Percentiles rank a stretch among this genome's conserved stretches.
phyloP scores from a whole-genome alignment of 2,113 vertebrate genomes.

The Notarius lentiginosus region DNA sequence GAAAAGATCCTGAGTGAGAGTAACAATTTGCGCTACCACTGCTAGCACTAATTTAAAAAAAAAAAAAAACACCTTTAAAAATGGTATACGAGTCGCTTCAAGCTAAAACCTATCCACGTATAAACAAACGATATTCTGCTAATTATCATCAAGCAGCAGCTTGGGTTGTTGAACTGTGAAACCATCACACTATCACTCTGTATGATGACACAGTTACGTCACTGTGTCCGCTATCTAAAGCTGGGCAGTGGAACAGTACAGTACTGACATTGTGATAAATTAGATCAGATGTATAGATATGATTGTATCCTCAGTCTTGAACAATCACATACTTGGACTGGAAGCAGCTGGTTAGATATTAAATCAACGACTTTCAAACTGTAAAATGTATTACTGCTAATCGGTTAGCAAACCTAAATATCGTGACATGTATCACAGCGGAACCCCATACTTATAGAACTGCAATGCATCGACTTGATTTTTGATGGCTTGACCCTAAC shows the following conservation, averaged over 20 bases:
- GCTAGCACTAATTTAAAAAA: no score
- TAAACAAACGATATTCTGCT: not conserved
- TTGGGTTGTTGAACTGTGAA: no score
- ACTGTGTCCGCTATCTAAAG: not conserved
- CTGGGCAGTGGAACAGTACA: no score
- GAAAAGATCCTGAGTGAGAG: no score
- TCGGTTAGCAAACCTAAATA: not conserved
- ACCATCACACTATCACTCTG: not conserved
- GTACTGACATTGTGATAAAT: not conserved
- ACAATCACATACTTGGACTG: no score
- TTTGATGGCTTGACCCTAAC: no score
- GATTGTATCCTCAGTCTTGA: no score
- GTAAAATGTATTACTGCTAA: not conserved
- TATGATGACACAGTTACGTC: not conserved
- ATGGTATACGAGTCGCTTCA: not conserved
- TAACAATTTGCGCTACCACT: no score
- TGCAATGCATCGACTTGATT: no score
- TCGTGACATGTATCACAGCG: no score
- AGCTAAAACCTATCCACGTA: not conserved
- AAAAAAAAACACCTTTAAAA: not conserved
- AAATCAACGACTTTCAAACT: not conserved
- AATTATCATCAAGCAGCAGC: slow-evolving; percentile 3
- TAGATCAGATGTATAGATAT: no score
- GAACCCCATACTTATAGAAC: no score
- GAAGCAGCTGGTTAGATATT: not conserved